Conservation (phyloP, 2,113 vertebrate species). For the Eidolon helvum region DNA sequence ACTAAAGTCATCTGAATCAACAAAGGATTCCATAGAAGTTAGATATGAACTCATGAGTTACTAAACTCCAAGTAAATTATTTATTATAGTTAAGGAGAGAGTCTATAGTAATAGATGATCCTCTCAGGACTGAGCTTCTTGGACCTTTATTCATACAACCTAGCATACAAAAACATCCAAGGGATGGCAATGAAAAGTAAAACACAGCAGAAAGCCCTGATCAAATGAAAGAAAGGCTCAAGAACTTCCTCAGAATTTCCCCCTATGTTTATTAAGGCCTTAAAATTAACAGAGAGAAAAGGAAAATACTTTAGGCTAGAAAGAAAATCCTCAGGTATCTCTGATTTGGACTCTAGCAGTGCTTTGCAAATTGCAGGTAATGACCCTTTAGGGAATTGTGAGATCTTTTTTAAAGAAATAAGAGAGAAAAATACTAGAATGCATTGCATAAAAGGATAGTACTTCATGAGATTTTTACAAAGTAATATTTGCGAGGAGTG, state of each 20-base stretch:
- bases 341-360: neutral
- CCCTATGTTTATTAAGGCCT: neutral
- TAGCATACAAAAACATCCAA: neutral
- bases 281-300: neutral
- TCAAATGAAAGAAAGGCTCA: conserved; percentile 4
- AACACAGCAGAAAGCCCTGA: neutral
- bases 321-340: neutral
- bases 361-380: neutral
- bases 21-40: neutral
- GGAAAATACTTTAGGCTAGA: neutral
- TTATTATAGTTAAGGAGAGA: neutral
- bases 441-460: neutral
- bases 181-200: neutral
- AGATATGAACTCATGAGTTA: neutral
- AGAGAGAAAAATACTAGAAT: conserved; percentile 19
- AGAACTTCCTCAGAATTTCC: conserved; percentile 11
- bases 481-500: neutral
- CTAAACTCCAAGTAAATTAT: neutral
- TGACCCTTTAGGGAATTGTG: neutral
- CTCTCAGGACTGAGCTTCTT: neutral
- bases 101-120: neutral
- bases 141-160: neutral
- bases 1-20: neutral
- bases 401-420: neutral
- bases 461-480: neutral